Evolutionary conservation across 2,113 vertebrate species (phyloP), one percentile per base, ranked within the genome.

Genomic region (Archilochus colubris): DNA sequence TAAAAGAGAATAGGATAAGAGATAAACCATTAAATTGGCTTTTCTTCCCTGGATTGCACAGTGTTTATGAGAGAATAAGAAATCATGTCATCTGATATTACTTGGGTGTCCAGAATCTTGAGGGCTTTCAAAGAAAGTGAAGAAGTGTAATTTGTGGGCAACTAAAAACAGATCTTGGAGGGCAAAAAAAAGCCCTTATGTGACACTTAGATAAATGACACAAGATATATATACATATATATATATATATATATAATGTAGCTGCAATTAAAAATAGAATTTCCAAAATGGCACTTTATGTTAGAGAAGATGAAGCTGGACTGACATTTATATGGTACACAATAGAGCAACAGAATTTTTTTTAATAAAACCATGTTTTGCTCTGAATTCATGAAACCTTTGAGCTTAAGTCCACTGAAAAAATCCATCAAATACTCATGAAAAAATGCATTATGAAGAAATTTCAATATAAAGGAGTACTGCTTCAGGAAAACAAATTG

Each of bases 11-110:
- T 38, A 91, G 48, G n/a, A 67, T 62, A 92, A 79, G 58, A 88
- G 25, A 91, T 82, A 93, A 95, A 93, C 36, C 43, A 72, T 91
- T 95, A 91, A 83, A 89, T 36, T 70, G 58, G 31, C 68, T 91
- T 96, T 95, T 93, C 79, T 94, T 85, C 67, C 61, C 17, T 55
- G 61, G 58, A 67, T n/a, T 82, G 43, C 58, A 55, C 6, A 57
- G 30, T 77, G 80, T 87, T 94, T 89, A 86, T 73, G 63, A 94
- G 61, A 70, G 38, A 89, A 82, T 81, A 93, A 59, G 82, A 81
- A 94, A 88, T 87, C 30, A 62, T 82, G n/a, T 75, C 27, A 14
- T 67, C n/a, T 69, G 18, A 63, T 85, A 82, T 91, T 86, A 82
- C 3, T 24, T 86, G 23, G 24, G 20, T 78, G 62, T 77, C 74